Base-by-base conservation (phyloP, 2,888 invertebrate genomes). In the Hemicrepidius hirtus region DNA sequence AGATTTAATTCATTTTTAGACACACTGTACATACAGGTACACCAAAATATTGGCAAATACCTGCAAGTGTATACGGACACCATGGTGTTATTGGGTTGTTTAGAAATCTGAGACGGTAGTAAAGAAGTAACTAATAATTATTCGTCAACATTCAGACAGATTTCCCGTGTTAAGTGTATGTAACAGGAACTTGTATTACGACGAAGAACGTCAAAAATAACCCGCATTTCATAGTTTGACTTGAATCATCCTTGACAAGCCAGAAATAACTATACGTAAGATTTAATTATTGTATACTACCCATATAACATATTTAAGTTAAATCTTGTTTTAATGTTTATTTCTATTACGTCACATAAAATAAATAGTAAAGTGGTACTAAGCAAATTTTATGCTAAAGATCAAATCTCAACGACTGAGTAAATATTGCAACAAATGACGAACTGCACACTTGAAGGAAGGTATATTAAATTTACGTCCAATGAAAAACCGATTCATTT, bases 401-500 rank as follows among this genome's bases (percentile, higher is more conserved):
- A 50, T 65, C 64, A 65, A 65, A 65, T 65, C 64, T 59, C 40
- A 59, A 13, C 59, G n/a, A 28, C 50, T 13, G 32, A 55, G 32
- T 32, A 35, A 75, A 74, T 75, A 71, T 60, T 71, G 68, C 74
- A 76, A 76, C 76, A 77, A 77, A 77, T 71, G 75, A 75, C 73
- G 73, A 75, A 75, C 75, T 75, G 69, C 70, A 71, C 46, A 60
- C 66, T 75, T 70, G 69, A 76, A 76, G 63, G 70, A 77, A 77
- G 79, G 76, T 80, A 77, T 76, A 81, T 80, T 80, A 81, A 81
- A 80, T 82, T 82, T 82, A 82, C 80, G 81, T 80, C 74, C 80
- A 81, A 79, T 80, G 80, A 80, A 80, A 80, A 80, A 80, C 80
- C 81, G 79, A 81, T 82, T 82, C 81, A 80, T 80, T 81, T 80